phyloP scores from a whole-genome alignment of 2,797 vertebrate genomes.

The Apogon talboti region DNA sequence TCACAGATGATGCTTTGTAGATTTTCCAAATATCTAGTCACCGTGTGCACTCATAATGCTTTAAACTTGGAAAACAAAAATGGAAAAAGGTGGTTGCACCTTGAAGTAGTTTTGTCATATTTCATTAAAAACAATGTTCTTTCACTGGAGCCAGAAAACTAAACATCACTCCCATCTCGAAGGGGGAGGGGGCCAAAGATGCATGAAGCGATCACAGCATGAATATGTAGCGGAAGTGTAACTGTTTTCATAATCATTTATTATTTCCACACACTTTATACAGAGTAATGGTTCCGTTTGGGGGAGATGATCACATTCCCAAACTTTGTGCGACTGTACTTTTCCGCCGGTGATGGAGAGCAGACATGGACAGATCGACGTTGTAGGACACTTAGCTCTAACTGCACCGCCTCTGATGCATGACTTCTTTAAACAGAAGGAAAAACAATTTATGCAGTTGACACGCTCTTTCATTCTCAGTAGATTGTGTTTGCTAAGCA shows the following conservation, averaged over 20 bases:
- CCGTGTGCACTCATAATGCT: too few species aligned
- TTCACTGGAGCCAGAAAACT: slow-evolving; percentile 37
- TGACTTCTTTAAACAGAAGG: slow-evolving; percentile 35
- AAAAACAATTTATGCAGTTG: slow-evolving; percentile 45
- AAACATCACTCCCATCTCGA: slow-evolving; percentile 48
- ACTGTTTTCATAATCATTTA: slow-evolving; percentile 64
- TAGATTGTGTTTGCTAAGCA: slow-evolving; percentile 45
- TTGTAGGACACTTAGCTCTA: neutral
- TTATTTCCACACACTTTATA: slow-evolving; percentile 65
- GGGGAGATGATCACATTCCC: slow-evolving; percentile 18
- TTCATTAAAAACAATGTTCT: slow-evolving; percentile 41
- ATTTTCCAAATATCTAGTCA: too few species aligned
- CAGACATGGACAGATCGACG: slow-evolving; percentile 59
- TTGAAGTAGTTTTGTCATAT: slow-evolving; percentile 40
- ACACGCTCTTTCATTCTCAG: slow-evolving; percentile 49
- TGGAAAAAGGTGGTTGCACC: neutral
- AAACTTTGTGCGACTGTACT: slow-evolving; percentile 40
- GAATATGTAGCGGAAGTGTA: slow-evolving; percentile 68
- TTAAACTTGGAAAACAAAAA: too few species aligned
- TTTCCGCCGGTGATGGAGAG: slow-evolving; percentile 39
- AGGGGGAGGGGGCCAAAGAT: slow-evolving; percentile 30
- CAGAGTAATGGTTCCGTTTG: slow-evolving; percentile 53
- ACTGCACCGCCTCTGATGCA: slow-evolving; percentile 19
- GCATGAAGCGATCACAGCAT: slow-evolving; percentile 48
- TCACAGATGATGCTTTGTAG: too few species aligned